phyloP scores from a whole-genome alignment of 2,888 invertebrate species.

The Leptinotarsa haldemani region DNA sequence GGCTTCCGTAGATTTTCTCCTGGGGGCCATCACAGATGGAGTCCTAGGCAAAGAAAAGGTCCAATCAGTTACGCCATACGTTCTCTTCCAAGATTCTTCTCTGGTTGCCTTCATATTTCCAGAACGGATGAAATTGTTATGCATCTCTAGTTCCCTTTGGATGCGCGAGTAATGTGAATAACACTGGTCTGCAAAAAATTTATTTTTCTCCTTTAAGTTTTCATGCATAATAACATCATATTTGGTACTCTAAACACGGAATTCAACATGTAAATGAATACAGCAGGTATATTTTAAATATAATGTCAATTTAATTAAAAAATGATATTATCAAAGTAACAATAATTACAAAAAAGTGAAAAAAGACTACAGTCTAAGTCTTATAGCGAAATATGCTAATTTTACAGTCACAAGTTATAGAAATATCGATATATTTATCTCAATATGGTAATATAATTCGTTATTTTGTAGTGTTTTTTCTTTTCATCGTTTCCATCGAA shows the following conservation, averaged over 20 bases:
- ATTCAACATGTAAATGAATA: too few species aligned
- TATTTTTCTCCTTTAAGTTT: too few species aligned
- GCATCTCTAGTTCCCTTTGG: too few species aligned
- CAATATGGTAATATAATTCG: background rate
- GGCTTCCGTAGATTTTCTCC: constrained; percentile 51
- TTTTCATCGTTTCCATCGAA: constrained; percentile 22
- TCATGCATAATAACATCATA: too few species aligned
- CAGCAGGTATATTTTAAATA: background rate
- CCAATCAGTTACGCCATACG: background rate
- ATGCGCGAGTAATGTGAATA: too few species aligned
- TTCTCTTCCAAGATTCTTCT: constrained; percentile 6
- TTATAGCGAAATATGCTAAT: background rate
- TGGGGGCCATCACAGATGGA: background rate
- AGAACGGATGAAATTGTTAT: constrained; percentile 50
- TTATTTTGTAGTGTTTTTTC: constrained; percentile 20
- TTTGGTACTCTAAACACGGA: too few species aligned
- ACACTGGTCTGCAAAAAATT: too few species aligned
- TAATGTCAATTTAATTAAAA: background rate
- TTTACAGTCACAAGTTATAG: too few species aligned
- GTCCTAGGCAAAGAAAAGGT: background rate
- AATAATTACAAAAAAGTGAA: background rate
- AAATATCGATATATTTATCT: background rate
- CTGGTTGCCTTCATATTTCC: constrained; percentile 46
- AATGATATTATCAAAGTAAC: background rate
- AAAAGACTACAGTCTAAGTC: background rate